Percentiles rank a stretch among this genome's conserved stretches.
Conservation (phyloP, 2,888 invertebrate genomes). For the Heliconius hortense region DNA sequence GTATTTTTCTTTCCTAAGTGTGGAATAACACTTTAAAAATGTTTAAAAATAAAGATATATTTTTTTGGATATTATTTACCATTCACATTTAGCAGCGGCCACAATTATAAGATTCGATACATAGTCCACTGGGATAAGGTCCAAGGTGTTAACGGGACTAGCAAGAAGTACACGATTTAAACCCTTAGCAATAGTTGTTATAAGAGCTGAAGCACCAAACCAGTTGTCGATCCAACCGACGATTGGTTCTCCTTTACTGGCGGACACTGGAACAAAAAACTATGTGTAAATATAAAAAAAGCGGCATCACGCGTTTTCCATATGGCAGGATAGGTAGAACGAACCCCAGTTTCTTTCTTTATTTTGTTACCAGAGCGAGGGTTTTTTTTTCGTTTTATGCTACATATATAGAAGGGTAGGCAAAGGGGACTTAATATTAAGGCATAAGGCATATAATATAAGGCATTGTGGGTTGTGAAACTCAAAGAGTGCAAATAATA, state of each 20-base stretch:
- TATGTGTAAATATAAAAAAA: not conserved
- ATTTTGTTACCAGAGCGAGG: not conserved
- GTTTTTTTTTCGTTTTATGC: no score
- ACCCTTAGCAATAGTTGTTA: conserved; percentile 48
- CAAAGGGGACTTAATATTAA: no score
- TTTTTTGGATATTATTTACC: conserved; percentile 41
- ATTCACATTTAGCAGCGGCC: conserved; percentile 48
- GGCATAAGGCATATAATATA: no score
- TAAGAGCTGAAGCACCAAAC: conserved; percentile 50
- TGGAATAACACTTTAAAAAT: no score
- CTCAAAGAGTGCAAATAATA: no score
- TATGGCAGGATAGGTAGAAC: not conserved
- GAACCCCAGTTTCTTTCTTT: not conserved
- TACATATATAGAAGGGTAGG: not conserved
- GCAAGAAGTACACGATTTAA: conserved; percentile 35
- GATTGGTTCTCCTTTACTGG: conserved; percentile 50
- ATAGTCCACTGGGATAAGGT: conserved; percentile 52
- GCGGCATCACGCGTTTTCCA: not conserved
- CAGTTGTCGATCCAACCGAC: conserved; percentile 55
- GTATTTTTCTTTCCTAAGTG: no score
- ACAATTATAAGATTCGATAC: conserved; percentile 50
- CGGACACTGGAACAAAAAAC: conserved; percentile 46
- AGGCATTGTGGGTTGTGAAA: no score
- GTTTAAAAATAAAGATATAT: no score
- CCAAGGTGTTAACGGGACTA: conserved; percentile 32